A percentile compares a stretch with the other conserved stretches of the same genome.
Conservation (phyloP, 2,888 invertebrate genomes). For the Endomychus coccineus region DNA sequence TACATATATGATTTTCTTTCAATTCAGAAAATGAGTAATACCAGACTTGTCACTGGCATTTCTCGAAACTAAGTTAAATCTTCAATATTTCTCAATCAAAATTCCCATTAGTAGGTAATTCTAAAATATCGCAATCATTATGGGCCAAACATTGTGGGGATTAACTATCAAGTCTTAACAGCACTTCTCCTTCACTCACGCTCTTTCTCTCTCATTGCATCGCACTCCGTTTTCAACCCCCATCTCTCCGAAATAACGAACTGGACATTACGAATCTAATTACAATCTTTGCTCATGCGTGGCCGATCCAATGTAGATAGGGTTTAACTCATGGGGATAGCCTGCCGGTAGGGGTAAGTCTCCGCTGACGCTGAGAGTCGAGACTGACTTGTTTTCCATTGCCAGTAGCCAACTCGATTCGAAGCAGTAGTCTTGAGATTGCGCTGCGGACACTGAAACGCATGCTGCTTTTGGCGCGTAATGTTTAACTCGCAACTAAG, state of each 20-base stretch:
- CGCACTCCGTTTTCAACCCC: slow-evolving; percentile 21
- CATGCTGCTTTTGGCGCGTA: slow-evolving; percentile 18
- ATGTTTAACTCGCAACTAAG: slow-evolving; percentile 11
- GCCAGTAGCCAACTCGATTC: slow-evolving; percentile 32
- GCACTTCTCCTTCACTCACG: slow-evolving; percentile 42
- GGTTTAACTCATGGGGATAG: slow-evolving; percentile 37
- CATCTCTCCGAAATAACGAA: slow-evolving; percentile 40
- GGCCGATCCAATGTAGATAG: slow-evolving; percentile 39
- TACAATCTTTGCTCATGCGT: slow-evolving; percentile 49
- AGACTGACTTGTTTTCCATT: slow-evolving; percentile 29
- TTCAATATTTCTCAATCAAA: slow-evolving; percentile 16
- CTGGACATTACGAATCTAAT: slow-evolving; percentile 50
- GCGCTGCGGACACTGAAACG: slow-evolving; percentile 20
- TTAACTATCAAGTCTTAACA: slow-evolving; percentile 31
- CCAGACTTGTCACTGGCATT: too few relatives aligned
- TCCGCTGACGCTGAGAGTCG: slow-evolving; percentile 31
- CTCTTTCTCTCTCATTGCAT: slow-evolving; percentile 35
- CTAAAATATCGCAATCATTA: slow-evolving; percentile 37
- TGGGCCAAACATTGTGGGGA: slow-evolving; percentile 34
- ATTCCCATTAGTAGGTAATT: slow-evolving; percentile 13
- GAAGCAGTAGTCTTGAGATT: slow-evolving; percentile 15
- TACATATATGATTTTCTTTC: too few relatives aligned
- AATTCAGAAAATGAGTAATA: too few relatives aligned
- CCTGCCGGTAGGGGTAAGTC: slow-evolving; percentile 40
- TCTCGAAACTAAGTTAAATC: too few relatives aligned